Conservation (phyloP, 2,113 vertebrate genomes). For the Ciconia boyciana region DNA sequence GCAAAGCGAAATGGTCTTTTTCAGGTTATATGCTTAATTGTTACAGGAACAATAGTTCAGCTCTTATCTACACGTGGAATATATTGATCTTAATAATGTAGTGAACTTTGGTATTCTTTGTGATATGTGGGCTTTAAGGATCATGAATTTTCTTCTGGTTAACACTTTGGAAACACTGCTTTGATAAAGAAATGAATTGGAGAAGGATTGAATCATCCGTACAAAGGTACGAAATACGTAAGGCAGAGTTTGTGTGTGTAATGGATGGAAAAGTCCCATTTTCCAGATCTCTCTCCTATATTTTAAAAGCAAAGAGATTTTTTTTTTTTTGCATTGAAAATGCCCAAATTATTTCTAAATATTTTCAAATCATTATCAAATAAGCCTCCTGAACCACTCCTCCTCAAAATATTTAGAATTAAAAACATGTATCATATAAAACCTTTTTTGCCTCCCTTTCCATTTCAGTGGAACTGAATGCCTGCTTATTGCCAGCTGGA, state of each 20-base stretch:
- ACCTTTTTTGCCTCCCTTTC: neutral
- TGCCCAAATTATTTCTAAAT: neutral
- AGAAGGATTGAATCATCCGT: neutral
- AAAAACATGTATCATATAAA: neutral
- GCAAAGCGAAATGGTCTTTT: neutral
- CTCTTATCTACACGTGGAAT: conserved; percentile 63
- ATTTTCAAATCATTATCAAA: neutral
- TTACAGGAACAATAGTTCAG: conserved; percentile 26
- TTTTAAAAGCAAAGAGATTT: neutral
- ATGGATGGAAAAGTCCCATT: neutral
- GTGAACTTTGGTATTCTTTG: conserved; percentile 50
- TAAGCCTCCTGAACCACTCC: neutral
- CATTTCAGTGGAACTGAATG: neutral
- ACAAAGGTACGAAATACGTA: neutral
- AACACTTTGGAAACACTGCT: neutral
- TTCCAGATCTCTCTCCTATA: neutral
- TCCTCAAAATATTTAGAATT: neutral
- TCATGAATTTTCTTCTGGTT: neutral
- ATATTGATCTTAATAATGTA: neutral
- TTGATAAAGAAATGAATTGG: neutral
- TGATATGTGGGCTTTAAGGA: neutral
- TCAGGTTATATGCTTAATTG: neutral
- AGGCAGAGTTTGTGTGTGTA: neutral
- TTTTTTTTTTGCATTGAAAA: neutral
- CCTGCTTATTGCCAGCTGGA: neutral